Conservation (phyloP, 2,888 invertebrate species). For the Idaea aversata region DNA sequence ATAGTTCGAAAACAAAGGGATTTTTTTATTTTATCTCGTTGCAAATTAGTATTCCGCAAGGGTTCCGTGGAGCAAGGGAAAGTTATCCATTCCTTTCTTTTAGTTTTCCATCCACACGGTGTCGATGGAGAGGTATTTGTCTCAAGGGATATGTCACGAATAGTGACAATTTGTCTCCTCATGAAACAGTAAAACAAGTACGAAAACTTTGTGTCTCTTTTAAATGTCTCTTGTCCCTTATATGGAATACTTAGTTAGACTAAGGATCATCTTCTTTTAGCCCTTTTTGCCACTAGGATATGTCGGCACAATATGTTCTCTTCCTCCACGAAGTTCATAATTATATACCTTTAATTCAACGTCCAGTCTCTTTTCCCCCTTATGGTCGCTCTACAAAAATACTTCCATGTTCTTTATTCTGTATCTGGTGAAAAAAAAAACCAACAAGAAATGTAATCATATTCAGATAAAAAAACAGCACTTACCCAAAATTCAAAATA, state of each 20-base stretch:
- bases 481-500: constrained; percentile 7
- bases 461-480: constrained; percentile 5
- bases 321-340: too few relatives aligned
- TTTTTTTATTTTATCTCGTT: constrained; percentile 40
- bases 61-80: constrained; percentile 34
- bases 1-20: constrained; percentile 32
- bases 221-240: too few relatives aligned
- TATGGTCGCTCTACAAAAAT: too few relatives aligned
- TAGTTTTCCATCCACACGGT: constrained; percentile 32
- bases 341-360: too few relatives aligned
- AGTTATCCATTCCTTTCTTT: constrained; percentile 40
- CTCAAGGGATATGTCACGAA: constrained; percentile 24
- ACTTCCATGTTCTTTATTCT: too few relatives aligned
- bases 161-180: constrained; percentile 24
- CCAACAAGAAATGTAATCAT: constrained; percentile 9
- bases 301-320: too few relatives aligned
- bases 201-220: neutral
- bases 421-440: neutral
- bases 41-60: constrained; percentile 50
- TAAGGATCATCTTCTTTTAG: too few relatives aligned
- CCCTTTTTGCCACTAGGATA: too few relatives aligned
- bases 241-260: too few relatives aligned
- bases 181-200: constrained; percentile 10
- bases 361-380: too few relatives aligned
- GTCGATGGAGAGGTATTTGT: constrained; percentile 31